Percentiles rank a stretch among this genome's conserved stretches.
These are phyloP conservation scores for Ariopsis seemanni DNA, from an alignment of 2,113 vertebrate genomes.

Conservation along the genomic window DNA sequence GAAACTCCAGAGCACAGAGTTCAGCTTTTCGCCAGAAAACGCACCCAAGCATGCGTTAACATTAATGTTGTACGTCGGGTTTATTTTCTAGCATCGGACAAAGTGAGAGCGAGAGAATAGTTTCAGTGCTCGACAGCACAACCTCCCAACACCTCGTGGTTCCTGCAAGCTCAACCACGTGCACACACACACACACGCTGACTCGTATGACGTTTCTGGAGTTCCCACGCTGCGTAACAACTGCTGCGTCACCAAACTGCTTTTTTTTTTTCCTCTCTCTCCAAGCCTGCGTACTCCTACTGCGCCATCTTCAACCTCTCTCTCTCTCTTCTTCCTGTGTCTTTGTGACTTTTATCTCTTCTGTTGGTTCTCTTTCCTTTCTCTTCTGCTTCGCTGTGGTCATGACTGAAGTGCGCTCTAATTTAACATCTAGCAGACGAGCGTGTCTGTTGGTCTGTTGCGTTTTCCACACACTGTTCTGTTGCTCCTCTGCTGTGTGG, in stretches of 20 bases:
- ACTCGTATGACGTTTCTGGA: slow-evolving; percentile 65
- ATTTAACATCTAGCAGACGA: not conserved
- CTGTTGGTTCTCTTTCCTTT: slow-evolving; percentile 7
- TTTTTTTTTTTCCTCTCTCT: slow-evolving; percentile 16
- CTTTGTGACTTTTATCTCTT: slow-evolving; percentile 1
- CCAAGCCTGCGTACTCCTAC: slow-evolving; percentile 16
- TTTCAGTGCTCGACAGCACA: slow-evolving; percentile 31
- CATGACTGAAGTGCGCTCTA: not conserved
- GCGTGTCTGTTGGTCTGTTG: not conserved
- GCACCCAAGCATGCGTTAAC: not conserved
- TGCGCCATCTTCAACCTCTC: slow-evolving; percentile 14
- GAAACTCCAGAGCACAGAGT: not conserved
- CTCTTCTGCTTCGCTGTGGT: not conserved
- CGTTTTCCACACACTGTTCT: not conserved
- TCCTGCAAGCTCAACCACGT: slow-evolving; percentile 38
- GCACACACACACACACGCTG: not conserved
- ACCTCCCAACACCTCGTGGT: slow-evolving; percentile 38
- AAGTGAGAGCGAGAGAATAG: not conserved
- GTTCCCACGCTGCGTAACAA: slow-evolving; percentile 61
- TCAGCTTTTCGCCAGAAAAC: not conserved
- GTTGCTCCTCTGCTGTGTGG: not conserved
- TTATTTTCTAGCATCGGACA: not conserved
- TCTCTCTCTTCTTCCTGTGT: slow-evolving; percentile 4
- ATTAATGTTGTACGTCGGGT: not conserved
- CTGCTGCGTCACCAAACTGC: slow-evolving; percentile 69